Base-by-base conservation (phyloP, 1,140 invertebrate genomes). In the Dendrolimus punctatus region DNA sequence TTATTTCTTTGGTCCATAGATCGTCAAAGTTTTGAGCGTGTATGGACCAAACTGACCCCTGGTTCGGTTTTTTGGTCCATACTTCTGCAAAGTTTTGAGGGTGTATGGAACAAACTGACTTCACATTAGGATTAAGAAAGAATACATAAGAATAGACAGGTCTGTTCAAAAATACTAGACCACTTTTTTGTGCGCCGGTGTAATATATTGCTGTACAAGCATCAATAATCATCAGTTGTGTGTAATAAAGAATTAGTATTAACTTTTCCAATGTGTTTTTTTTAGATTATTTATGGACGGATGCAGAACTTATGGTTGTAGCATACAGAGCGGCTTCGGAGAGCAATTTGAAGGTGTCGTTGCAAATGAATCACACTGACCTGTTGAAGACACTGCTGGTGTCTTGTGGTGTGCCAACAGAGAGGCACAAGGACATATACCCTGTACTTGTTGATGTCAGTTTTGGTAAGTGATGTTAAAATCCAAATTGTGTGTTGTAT, bases 281-380 rank as follows among this genome's bases (percentile, higher is more conserved):
- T 66, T 78, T 62, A 90, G 92, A 90, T 49, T 92, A 91, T 60
- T 82, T 94, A 6, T 89, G 97, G 74, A 90, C 93, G 8, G 96
- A 98, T 82, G 95, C 95, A 4, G 96, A 98, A 76, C 75, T 98
- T 0, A 82, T 85, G n/a, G 68, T 76, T 6, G 76, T 76, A 5
- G 78, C 77, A 0, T 67, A 62, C 42, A 50, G 72, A 23, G 79
- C 76, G 8, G 73, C 71, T 0, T 41, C 60, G 0, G 70, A 64
- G 7, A 55, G 63, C 46, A 90, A 91, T 42, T 89, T 91, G 45
- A 93, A 92, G 78, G 93, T 95, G 52, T 87, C 90, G 8, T 90
- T 98, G 54, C 90, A 92, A 48, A 74, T 99, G 9, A 98, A 97
- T 78, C 97, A 98, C 73, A 93, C 93, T 0, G 91, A 90, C 7